Conservation (phyloP, 2,113 vertebrate genomes). For the Hiodon alosoides region DNA sequence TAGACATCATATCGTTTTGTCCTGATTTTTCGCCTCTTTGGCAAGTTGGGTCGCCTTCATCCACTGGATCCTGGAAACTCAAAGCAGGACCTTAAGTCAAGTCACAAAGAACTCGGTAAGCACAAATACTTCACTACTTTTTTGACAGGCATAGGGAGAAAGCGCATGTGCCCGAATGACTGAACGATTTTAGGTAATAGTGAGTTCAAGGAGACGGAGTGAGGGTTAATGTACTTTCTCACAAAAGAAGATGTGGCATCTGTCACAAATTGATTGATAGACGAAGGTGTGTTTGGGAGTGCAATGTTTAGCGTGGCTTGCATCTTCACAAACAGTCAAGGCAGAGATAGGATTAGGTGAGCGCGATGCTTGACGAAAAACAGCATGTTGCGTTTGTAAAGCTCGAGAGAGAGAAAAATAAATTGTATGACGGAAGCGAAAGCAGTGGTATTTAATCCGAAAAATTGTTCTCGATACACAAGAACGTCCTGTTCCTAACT, state of each 20-base stretch:
- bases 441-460: too few species aligned
- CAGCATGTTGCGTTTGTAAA: constrained; percentile 21
- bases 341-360: constrained; percentile 16
- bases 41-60: constrained; percentile 32
- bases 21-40: background rate
- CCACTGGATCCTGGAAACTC: constrained; percentile 51
- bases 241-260: constrained; percentile 35
- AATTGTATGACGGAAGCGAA: background rate
- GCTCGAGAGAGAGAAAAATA: background rate
- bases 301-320: constrained; percentile 23
- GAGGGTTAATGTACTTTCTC: constrained; percentile 38
- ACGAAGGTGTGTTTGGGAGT: constrained; percentile 2
- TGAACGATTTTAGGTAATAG: background rate
- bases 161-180: background rate
- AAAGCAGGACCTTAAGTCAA: constrained; percentile 44
- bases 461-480: too few species aligned
- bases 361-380: background rate
- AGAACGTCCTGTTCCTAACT: too few species aligned
- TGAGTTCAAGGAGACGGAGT: constrained; percentile 18
- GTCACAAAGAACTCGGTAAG: constrained; percentile 62
- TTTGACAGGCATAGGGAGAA: background rate
- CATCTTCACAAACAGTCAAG: constrained; percentile 22
- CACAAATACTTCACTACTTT: constrained; percentile 12
- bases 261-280: constrained; percentile 42
- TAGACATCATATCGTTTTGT: background rate